A percentile compares a stretch with the other conserved stretches of the same genome.
phyloP scores from a whole-genome alignment of 2,113 vertebrate species.

The Coptodon bakossiorum region DNA sequence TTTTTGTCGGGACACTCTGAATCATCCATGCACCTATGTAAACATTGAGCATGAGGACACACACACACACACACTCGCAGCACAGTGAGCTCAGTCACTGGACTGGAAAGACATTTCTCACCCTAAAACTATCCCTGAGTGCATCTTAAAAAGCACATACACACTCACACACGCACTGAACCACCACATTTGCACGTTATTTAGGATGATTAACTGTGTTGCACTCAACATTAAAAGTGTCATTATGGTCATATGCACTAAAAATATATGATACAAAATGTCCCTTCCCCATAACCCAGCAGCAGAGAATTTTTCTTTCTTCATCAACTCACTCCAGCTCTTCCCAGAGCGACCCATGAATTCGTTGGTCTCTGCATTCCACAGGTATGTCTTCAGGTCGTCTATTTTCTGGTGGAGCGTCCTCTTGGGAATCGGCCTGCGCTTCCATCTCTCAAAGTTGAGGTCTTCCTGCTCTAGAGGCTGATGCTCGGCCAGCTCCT shows the following conservation, averaged over 20 bases:
- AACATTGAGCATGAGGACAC: slow-evolving; percentile 63
- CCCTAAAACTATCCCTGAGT: not conserved
- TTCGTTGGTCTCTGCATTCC: slow-evolving; percentile 90
- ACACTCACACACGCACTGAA: not conserved
- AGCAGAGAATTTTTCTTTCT: not conserved
- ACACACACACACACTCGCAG: slow-evolving; percentile 19
- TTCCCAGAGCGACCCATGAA: slow-evolving; percentile 90
- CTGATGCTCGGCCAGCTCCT: slow-evolving; percentile 74
- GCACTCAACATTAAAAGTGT: not conserved
- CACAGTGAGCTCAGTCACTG: slow-evolving; percentile 39
- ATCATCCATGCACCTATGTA: slow-evolving; percentile 77
- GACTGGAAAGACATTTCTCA: slow-evolving; percentile 33
- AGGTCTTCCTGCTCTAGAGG: slow-evolving; percentile 77
- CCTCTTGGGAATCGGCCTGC: slow-evolving; percentile 69
- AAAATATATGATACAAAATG: not conserved
- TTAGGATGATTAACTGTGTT: not conserved
- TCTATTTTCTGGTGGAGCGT: slow-evolving; percentile 79
- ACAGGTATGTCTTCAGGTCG: slow-evolving; percentile 82
- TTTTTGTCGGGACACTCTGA: slow-evolving; percentile 74
- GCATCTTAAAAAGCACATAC: not conserved
- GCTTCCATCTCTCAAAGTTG: slow-evolving; percentile 76
- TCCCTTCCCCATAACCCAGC: not conserved
- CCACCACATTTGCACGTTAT: not conserved
- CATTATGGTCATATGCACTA: not conserved
- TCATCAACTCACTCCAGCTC: slow-evolving; percentile 89